Evolutionary conservation across 2,888 invertebrate genomes (phyloP), one percentile per base, ranked within the genome.

Genomic region (Drosophila hamatofila): DNA sequence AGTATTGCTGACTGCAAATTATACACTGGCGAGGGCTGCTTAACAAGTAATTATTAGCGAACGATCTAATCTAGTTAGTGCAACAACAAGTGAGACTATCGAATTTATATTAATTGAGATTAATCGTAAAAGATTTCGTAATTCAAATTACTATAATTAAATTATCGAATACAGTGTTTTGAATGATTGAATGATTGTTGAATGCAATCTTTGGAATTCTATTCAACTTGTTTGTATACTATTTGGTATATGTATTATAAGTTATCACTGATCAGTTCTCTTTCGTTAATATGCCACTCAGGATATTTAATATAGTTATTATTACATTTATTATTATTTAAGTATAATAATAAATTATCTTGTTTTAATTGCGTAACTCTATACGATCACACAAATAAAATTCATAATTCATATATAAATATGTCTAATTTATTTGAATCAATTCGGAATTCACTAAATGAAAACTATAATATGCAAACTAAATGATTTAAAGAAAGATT

Each of bases 1-100:
- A 78, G 81, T 76, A 89, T 77, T 72, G 82, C 82, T 89, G 90
- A 89, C 87, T 83, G 75, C 89, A 83, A 87, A 81, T 83, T 76
- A 71, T 81, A 88, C 52, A 64, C 68, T 57, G 41, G 30, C 70
- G 72, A 78, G 77, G 76, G 78, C 25, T 14, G 70, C 39, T 70
- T 16, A 16, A 27, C 21, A 48, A 39, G 25, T 62, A 44, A 1
- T 6, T 18, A 44, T 30, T 7, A 30, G 8, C 35, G 0, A 18
- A 11, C 11, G 4, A 41, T 41, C 16, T 46, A 25, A 46, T 46
- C 46, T 16, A 30, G 12, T 18, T n/a, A n/a, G n/a, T 3, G 18
- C 30, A 30, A 35, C 21, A 21, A 4, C 5, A 35, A 16, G 3
- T 51, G 14, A 33, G n/a, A 21, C n/a, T 41, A 55, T 41, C 41